These are phyloP conservation scores for Scaptomyza pallida DNA, from an alignment of 1,140 invertebrate species.

Conservation along the genomic window DNA sequence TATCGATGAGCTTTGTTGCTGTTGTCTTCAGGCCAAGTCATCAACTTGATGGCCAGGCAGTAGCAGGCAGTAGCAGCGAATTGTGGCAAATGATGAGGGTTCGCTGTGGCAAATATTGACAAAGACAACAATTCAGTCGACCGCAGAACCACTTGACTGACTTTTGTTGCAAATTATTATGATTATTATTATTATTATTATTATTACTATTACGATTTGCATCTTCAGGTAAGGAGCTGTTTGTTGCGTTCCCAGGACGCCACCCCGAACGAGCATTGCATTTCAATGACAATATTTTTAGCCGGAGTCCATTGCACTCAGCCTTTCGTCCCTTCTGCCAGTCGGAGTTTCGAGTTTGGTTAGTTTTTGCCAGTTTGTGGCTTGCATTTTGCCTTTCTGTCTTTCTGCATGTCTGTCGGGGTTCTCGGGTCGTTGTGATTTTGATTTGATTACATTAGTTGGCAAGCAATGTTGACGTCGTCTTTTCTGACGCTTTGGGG, in stretches of 20 bases:
- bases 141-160: slow-evolving; percentile 69
- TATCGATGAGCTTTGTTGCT: slow-evolving; percentile 56
- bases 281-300: slow-evolving; percentile 76
- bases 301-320: slow-evolving; percentile 60
- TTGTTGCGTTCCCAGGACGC: slow-evolving; percentile 49
- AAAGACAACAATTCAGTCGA: slow-evolving; percentile 49
- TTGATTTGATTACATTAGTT: slow-evolving; percentile 79
- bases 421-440: slow-evolving; percentile 59
- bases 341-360: slow-evolving; percentile 60
- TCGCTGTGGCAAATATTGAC: slow-evolving; percentile 66
- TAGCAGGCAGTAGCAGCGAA: slow-evolving; percentile 24
- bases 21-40: slow-evolving; percentile 36
- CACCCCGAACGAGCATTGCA: slow-evolving; percentile 45
- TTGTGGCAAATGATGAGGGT: slow-evolving; percentile 15
- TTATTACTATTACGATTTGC: slow-evolving; percentile 64
- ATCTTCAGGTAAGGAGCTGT: slow-evolving; percentile 42
- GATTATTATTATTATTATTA: slow-evolving; percentile 56
- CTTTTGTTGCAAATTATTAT: slow-evolving; percentile 79
- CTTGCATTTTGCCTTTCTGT: slow-evolving; percentile 48
- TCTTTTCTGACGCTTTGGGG: not conserved
- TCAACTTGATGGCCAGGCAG: slow-evolving; percentile 45
- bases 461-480: slow-evolving; percentile 23
- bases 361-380: slow-evolving; percentile 43
- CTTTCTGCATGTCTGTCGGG: too few relatives aligned
- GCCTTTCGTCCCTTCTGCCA: not conserved